Percentiles rank a stretch among this genome's conserved stretches.
Evolutionary conservation across 2,888 invertebrate species (phyloP).

Genomic region (Ptychoptera contaminata): DNA sequence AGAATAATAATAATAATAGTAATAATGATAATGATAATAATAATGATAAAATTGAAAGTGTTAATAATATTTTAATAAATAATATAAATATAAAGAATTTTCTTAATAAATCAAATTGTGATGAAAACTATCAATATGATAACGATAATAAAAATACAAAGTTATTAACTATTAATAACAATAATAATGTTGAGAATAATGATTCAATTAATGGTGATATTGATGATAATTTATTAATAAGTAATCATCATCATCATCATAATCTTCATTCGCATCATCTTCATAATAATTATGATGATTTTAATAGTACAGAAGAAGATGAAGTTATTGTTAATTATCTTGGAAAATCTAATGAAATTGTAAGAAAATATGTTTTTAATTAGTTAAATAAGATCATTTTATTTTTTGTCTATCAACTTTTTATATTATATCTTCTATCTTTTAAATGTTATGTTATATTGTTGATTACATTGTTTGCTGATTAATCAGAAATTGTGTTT

Average conservation of each 20-base stretch:
- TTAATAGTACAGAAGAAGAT: constrained; percentile 11
- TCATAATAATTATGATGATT: background rate
- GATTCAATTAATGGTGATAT: background rate
- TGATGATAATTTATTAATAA: background rate
- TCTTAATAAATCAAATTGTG: background rate
- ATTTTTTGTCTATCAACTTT: background rate
- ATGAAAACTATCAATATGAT: background rate
- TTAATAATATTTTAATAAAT: background rate
- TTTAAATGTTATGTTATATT: no score
- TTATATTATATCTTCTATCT: no score
- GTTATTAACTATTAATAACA: no score
- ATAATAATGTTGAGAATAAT: background rate
- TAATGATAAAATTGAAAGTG: background rate
- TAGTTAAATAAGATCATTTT: background rate
- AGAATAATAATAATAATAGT: no score
- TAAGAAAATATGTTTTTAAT: constrained; percentile 14
- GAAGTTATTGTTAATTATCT: constrained; percentile 23
- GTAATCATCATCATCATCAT: background rate
- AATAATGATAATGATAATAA: no score
- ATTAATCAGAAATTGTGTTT: no score
- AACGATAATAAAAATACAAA: no score
- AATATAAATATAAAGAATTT: constrained; percentile 6
- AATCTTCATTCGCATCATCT: no score
- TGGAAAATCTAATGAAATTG: constrained; percentile 24
- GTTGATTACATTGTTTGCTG: no score